Conservation (phyloP, 2,797 vertebrate species). For the Okamejei kenojei region DNA sequence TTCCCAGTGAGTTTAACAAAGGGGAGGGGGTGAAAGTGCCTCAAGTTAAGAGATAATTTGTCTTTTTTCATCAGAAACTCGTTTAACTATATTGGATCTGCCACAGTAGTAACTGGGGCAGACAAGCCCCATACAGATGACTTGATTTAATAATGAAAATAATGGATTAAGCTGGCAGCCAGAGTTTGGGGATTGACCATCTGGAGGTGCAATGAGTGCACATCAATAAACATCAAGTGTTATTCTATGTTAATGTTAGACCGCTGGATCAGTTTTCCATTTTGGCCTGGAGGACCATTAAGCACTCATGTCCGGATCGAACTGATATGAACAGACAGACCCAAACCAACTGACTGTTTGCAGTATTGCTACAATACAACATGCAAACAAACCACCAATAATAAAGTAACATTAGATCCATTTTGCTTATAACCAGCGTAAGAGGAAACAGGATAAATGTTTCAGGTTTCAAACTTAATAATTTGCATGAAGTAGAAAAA, state of each 20-base stretch:
- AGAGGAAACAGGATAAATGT: not conserved
- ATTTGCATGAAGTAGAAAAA: not conserved
- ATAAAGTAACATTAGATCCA: not conserved
- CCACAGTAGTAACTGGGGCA: constrained; percentile 67
- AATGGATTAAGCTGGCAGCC: constrained; percentile 66
- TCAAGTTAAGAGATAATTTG: constrained; percentile 77
- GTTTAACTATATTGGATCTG: constrained; percentile 64
- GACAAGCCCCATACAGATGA: constrained; percentile 68
- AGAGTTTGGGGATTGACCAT: constrained; percentile 56
- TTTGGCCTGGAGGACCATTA: constrained; percentile 89
- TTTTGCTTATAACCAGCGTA: not conserved
- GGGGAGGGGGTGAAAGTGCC: constrained; percentile 58
- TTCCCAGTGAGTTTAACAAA: constrained; percentile 28
- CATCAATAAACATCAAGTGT: constrained; percentile 82
- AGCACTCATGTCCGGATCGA: constrained; percentile 68
- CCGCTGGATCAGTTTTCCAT: constrained; percentile 83
- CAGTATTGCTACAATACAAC: not conserved
- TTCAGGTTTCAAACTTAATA: not conserved
- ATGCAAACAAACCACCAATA: constrained; percentile 2
- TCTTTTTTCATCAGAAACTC: constrained; percentile 63
- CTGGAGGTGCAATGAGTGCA: constrained; percentile 65
- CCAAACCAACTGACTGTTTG: constrained; percentile 45
- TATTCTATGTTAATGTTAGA: constrained; percentile 83
- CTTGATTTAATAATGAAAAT: constrained; percentile 73
- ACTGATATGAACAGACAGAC: constrained; percentile 64